A percentile compares a stretch with the other conserved stretches of the same genome.
Evolutionary conservation across 2,113 vertebrate genomes (phyloP).

Genomic region (Dendrocopos noguchii): DNA sequence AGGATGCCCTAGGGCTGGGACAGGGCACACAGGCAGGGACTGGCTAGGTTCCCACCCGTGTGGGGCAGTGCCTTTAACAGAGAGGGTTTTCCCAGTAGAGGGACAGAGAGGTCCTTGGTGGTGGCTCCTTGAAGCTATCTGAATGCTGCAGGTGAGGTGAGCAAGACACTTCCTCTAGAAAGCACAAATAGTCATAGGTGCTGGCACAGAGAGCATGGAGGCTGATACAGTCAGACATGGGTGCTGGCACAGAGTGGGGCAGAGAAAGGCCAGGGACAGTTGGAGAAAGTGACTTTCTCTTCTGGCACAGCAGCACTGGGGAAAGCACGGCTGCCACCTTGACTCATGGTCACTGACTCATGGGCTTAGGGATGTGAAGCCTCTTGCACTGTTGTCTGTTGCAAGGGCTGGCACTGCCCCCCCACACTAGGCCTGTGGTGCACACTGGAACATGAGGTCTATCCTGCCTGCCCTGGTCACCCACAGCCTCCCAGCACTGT

Average conservation of each 20-base stretch:
- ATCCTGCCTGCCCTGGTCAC: background rate
- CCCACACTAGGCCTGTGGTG: background rate
- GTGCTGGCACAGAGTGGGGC: background rate
- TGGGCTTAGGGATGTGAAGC: rapidly evolving
- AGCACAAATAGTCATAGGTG: background rate
- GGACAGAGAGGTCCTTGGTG: background rate
- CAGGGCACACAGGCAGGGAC: background rate
- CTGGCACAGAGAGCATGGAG: background rate
- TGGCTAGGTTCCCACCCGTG: rapidly evolving
- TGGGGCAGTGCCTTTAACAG: rapidly evolving
- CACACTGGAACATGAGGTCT: background rate
- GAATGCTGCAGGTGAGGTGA: rapidly evolving
- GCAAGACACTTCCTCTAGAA: background rate
- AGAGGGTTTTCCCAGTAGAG: background rate
- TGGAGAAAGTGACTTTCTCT: constrained; percentile 4
- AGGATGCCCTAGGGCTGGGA: background rate
- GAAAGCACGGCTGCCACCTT: background rate
- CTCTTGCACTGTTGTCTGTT: background rate
- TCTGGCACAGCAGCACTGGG: background rate
- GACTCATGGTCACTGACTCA: constrained; percentile 48
- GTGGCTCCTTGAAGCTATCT: background rate
- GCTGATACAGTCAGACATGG: no score
- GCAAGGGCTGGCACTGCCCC: background rate
- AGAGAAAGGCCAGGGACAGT: background rate
- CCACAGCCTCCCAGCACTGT: background rate